Percentiles rank a stretch among this genome's conserved stretches.
Evolutionary conservation across 2,888 invertebrate species (phyloP).

Genomic region (Sicus ferrugineus): DNA sequence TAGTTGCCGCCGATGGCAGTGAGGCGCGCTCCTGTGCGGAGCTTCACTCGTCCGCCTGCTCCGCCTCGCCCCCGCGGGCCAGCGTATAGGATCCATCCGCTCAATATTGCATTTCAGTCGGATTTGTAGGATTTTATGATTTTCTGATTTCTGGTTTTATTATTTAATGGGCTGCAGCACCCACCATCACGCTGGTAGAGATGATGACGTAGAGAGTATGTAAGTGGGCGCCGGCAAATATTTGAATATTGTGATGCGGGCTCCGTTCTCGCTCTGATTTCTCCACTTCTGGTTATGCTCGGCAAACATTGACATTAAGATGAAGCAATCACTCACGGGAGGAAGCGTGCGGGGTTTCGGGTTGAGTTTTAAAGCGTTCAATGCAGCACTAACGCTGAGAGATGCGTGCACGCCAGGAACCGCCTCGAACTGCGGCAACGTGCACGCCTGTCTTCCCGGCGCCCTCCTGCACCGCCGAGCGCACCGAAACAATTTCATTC

Average conservation of each 20-base stretch:
- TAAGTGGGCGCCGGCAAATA: conserved; percentile 48
- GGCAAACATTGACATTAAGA: conserved; percentile 42
- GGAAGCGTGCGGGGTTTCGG: too few species aligned
- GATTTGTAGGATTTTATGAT: conserved; percentile 24
- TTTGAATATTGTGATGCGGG: conserved; percentile 42
- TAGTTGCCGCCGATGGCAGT: not conserved
- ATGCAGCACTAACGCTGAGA: not conserved
- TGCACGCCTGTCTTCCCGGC: conserved; percentile 6
- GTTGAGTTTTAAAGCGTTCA: too few species aligned
- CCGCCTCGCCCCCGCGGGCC: not conserved
- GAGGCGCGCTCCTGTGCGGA: not conserved
- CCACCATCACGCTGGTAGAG: not conserved
- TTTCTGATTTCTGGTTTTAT: conserved; percentile 35
- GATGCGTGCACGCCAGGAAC: not conserved
- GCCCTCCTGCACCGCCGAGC: conserved; percentile 40
- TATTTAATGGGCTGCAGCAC: conserved; percentile 19
- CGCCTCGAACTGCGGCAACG: conserved; percentile 14
- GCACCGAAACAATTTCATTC: conserved; percentile 63
- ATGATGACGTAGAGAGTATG: conserved; percentile 1
- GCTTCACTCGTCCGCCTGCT: not conserved
- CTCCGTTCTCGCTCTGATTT: conserved; percentile 31
- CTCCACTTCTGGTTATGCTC: conserved; percentile 7
- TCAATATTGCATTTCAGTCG: conserved; percentile 23
- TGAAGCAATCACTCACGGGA: not conserved
- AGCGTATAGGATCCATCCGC: conserved; percentile 10